These are phyloP conservation scores for Pteromalus puparum DNA, from an alignment of 1,140 invertebrate genomes.

Conservation along the genomic window DNA sequence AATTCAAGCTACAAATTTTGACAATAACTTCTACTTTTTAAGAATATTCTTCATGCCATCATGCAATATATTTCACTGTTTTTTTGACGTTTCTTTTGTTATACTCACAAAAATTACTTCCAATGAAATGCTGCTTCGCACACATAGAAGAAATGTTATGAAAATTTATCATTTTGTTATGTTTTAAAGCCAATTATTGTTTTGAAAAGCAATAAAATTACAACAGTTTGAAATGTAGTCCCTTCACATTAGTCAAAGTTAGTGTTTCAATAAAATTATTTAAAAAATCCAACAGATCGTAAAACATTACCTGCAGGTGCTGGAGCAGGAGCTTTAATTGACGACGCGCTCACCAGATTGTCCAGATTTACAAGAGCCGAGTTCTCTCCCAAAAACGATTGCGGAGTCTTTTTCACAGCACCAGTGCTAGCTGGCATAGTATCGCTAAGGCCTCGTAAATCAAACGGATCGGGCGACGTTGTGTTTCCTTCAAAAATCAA, in stretches of 20 bases:
- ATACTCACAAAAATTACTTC: conserved; percentile 75
- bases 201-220: conserved; percentile 6
- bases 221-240: background rate
- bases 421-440: conserved; percentile 73
- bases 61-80: conserved; percentile 47
- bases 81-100: conserved; percentile 43
- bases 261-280: background rate
- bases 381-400: conserved; percentile 95
- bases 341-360: conserved; percentile 87
- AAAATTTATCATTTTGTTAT: conserved; percentile 42
- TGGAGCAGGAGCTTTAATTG: conserved; percentile 69
- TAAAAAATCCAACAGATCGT: background rate
- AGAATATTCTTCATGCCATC: conserved; percentile 43
- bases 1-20: conserved; percentile 32
- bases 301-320: conserved; percentile 67
- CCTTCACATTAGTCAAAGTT: background rate
- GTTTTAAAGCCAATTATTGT: conserved; percentile 45
- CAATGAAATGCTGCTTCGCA: conserved; percentile 75
- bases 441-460: conserved; percentile 80
- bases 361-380: conserved; percentile 95
- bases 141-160: conserved; percentile 60
- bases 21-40: conserved; percentile 25
- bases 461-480: conserved; percentile 81
- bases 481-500: conserved; percentile 65
- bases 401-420: conserved; percentile 89